Conservation (phyloP, 2,113 vertebrate genomes). For the Pedionomus torquatus region DNA sequence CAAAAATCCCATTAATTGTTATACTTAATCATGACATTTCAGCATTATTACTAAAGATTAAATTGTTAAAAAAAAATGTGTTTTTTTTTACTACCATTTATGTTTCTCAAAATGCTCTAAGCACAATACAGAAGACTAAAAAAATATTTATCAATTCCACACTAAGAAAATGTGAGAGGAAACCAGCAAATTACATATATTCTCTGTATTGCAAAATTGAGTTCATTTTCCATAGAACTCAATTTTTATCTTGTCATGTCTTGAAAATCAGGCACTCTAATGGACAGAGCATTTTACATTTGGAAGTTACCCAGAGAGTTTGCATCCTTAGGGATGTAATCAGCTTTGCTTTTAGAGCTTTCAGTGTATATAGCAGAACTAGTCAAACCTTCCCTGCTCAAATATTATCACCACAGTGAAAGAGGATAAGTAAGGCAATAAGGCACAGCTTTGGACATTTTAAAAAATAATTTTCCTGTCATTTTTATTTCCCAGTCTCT, state of each 20-base stretch:
- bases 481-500: neutral
- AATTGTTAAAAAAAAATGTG: neutral
- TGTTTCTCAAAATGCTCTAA: neutral
- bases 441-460: neutral
- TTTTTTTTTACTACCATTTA: neutral
- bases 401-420: neutral
- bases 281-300: neutral
- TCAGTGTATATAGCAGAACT: neutral
- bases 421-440: neutral
- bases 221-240: neutral
- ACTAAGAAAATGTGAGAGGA: neutral
- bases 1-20: neutral
- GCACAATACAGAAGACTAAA: neutral
- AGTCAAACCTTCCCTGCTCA: neutral
- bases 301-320: neutral
- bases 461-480: neutral
- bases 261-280: neutral
- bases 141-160: neutral
- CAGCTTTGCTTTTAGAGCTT: neutral
- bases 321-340: neutral
- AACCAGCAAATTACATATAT: neutral
- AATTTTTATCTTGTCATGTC: neutral
- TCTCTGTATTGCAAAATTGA: neutral
- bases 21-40: neutral
- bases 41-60: neutral